phyloP scores from a whole-genome alignment of 2,113 vertebrate species.

The Campylorhamphus procurvoides region DNA sequence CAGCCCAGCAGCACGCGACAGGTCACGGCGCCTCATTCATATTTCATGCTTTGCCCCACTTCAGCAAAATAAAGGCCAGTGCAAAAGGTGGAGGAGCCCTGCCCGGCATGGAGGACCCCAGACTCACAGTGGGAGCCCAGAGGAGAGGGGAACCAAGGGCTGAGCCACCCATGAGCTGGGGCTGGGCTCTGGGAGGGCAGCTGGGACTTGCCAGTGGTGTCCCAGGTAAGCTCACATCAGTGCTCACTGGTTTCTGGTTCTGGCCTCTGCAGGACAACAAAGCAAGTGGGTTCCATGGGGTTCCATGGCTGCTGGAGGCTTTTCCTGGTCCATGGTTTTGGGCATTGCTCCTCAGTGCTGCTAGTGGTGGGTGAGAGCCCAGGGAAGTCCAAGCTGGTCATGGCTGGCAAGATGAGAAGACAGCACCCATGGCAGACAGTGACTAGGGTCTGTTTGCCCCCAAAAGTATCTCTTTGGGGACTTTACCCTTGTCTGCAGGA shows the following conservation, averaged over 20 bases:
- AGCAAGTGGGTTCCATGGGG: neutral
- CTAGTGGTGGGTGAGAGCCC: neutral
- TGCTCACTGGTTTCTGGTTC: accelerated
- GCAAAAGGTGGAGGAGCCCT: neutral
- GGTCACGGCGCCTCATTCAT: neutral
- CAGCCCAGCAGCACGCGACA: slow-evolving; percentile 50
- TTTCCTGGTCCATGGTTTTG: neutral
- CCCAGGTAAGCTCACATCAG: neutral
- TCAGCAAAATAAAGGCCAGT: neutral
- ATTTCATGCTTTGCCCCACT: slow-evolving; percentile 60
- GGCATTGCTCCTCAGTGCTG: neutral
- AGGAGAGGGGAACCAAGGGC: neutral
- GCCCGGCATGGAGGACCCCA: accelerated
- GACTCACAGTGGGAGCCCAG: accelerated
- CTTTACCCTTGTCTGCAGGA: neutral
- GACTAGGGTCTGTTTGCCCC: neutral
- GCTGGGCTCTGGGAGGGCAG: neutral
- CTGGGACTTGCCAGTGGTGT: neutral
- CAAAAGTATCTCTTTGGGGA: neutral
- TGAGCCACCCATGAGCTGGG: neutral
- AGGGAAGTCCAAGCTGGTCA: neutral
- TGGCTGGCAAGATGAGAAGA: neutral
- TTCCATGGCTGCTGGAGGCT: neutral
- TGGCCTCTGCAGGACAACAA: neutral
- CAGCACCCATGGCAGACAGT: neutral